These are phyloP conservation scores for Trissonchulus latispiculum DNA, from an alignment of 2,888 invertebrate species.

Conservation along the genomic window DNA sequence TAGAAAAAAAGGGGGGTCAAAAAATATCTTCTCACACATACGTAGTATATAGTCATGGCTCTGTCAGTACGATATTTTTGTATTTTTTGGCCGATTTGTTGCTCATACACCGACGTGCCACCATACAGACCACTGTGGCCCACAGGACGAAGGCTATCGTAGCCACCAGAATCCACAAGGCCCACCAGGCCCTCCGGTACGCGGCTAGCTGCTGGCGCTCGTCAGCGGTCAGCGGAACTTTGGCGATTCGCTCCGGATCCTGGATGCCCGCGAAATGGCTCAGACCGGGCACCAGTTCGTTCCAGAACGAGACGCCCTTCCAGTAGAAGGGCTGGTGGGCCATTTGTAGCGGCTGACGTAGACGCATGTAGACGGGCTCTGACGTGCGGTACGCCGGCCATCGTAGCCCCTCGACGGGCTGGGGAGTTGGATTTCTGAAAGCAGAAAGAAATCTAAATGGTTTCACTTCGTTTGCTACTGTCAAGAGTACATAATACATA, in stretches of 20 bases:
- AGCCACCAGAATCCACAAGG: slow-evolving; percentile 40
- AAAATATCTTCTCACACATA: too few relatives aligned
- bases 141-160: slow-evolving; percentile 37
- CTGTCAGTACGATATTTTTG: slow-evolving; percentile 20
- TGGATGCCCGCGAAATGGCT: slow-evolving; percentile 10
- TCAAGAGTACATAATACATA: too few relatives aligned
- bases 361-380: slow-evolving; percentile 32
- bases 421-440: slow-evolving; percentile 34
- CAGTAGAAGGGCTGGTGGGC: slow-evolving; percentile 32
- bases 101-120: slow-evolving; percentile 31
- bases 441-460: too few relatives aligned
- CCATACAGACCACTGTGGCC: slow-evolving; percentile 34
- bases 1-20: too few relatives aligned
- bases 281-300: slow-evolving; percentile 26
- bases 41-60: too few relatives aligned
- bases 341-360: slow-evolving; percentile 33
- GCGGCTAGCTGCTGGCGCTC: slow-evolving; percentile 33
- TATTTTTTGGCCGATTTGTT: slow-evolving; percentile 15
- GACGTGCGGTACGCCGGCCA: slow-evolving; percentile 35
- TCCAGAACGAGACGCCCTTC: slow-evolving; percentile 41
- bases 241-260: slow-evolving; percentile 27
- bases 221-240: slow-evolving; percentile 20
- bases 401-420: slow-evolving; percentile 26
- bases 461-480: too few relatives aligned
- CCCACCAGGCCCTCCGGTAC: slow-evolving; percentile 40